A percentile compares a stretch with the other conserved stretches of the same genome.
Evolutionary conservation across 2,888 invertebrate genomes (phyloP).

Genomic region (Apantesis nais): DNA sequence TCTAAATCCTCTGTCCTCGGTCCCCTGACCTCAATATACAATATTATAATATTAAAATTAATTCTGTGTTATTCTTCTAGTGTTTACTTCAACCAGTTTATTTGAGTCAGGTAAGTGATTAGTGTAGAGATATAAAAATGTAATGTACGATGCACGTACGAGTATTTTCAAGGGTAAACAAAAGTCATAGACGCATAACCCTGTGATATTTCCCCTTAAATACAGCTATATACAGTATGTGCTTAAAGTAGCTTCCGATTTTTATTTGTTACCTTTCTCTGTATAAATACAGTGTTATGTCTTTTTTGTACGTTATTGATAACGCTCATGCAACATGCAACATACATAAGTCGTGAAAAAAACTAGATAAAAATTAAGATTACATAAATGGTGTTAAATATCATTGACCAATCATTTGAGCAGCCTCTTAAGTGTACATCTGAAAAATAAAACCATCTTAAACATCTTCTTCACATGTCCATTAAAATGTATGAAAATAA

Average conservation of each 20-base stretch:
- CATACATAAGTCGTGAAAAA: too few species aligned
- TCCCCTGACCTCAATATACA: neutral
- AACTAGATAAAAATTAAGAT: too few species aligned
- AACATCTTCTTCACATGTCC: too few species aligned
- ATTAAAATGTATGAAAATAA: too few species aligned
- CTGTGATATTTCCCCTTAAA: slow-evolving; percentile 55
- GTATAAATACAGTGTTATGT: too few species aligned
- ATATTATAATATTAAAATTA: slow-evolving; percentile 5
- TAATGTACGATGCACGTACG: slow-evolving; percentile 30
- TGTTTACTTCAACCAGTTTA: slow-evolving; percentile 10
- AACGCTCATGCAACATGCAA: too few species aligned
- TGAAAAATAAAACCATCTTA: too few species aligned
- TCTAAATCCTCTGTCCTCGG: neutral
- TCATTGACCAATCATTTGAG: too few species aligned
- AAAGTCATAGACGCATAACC: slow-evolving; percentile 54
- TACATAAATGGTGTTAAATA: too few species aligned
- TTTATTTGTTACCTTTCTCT: too few species aligned
- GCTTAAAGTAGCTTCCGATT: slow-evolving; percentile 17
- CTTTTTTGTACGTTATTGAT: too few species aligned
- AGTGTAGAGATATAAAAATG: slow-evolving; percentile 23
- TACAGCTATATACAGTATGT: slow-evolving; percentile 54
- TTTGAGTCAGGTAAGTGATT: slow-evolving; percentile 9
- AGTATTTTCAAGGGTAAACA: slow-evolving; percentile 43
- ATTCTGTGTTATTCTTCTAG: neutral
- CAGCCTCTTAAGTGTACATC: too few species aligned